Evolutionary conservation across 2,888 invertebrate genomes (phyloP).

Genomic region (Hypena proboscidalis): DNA sequence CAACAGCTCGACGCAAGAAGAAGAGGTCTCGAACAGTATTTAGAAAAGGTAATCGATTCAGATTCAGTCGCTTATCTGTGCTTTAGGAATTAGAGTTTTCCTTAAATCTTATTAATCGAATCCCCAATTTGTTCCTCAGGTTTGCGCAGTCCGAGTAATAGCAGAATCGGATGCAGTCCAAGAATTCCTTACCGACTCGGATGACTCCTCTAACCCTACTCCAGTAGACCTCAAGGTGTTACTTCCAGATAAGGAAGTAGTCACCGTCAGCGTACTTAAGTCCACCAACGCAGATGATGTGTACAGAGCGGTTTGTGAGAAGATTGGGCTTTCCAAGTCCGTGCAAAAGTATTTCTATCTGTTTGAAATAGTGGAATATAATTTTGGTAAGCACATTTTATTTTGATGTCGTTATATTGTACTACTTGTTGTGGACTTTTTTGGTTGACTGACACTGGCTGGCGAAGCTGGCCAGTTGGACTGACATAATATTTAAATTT

Average conservation of each 20-base stretch:
- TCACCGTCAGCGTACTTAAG: constrained; percentile 94
- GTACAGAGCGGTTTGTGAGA: constrained; percentile 93
- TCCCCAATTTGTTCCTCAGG: too few relatives aligned
- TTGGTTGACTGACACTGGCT: too few relatives aligned
- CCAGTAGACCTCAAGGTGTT: constrained; percentile 92
- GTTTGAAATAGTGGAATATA: constrained; percentile 98
- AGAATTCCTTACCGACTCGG: constrained; percentile 97
- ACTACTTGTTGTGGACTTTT: too few relatives aligned
- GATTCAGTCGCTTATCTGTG: neutral
- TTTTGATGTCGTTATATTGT: constrained; percentile 1
- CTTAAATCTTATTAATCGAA: neutral
- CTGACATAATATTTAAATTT: too few relatives aligned
- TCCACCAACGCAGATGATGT: constrained; percentile 96
- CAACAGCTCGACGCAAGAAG: constrained; percentile 98
- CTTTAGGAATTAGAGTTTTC: neutral
- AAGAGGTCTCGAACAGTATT: constrained; percentile 97
- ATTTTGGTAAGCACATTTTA: constrained; percentile 93
- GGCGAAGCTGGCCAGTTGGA: too few relatives aligned
- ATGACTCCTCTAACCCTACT: constrained; percentile 91
- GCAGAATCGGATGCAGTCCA: constrained; percentile 99
- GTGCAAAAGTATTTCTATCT: constrained; percentile 96
- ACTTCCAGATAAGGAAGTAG: constrained; percentile 95
- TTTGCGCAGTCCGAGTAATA: constrained; percentile 98
- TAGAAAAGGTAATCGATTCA: constrained; percentile 90
- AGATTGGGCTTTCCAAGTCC: constrained; percentile 92